A percentile compares a stretch with the other conserved stretches of the same genome.
phyloP scores from a whole-genome alignment of 2,113 vertebrate genomes.

The Corythornis cristatus region DNA sequence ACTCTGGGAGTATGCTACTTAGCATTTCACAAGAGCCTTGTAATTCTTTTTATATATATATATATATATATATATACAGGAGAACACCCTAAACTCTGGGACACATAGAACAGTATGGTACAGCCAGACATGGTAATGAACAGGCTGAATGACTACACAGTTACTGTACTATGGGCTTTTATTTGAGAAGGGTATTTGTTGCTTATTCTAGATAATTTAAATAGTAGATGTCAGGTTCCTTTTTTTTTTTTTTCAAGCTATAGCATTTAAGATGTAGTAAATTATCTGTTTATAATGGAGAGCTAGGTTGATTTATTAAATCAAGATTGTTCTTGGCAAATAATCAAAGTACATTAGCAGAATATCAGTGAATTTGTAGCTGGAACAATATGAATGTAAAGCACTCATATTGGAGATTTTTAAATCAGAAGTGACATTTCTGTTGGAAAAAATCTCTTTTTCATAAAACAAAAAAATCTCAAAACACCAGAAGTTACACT shows the following conservation, averaged over 20 bases:
- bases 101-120: not conserved
- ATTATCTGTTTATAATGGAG: not conserved
- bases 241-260: not conserved
- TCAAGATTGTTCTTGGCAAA: not conserved
- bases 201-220: not conserved
- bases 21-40: not conserved
- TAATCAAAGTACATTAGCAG: not conserved
- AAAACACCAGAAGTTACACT: not conserved
- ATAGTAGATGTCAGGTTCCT: not conserved
- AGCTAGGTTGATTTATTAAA: not conserved
- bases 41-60: not conserved
- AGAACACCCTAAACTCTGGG: not conserved
- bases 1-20: not conserved
- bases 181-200: not conserved
- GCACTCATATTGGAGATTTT: not conserved
- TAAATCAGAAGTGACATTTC: not conserved
- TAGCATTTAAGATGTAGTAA: not conserved
- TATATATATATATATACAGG: not conserved
- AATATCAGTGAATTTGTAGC: not conserved
- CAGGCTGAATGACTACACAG: not conserved
- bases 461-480: not conserved
- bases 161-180: accelerated
- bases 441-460: not conserved
- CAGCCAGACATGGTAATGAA: not conserved
- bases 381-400: not conserved